Conservation (phyloP, 2,113 vertebrate species). For the Casuarius casuarius region DNA sequence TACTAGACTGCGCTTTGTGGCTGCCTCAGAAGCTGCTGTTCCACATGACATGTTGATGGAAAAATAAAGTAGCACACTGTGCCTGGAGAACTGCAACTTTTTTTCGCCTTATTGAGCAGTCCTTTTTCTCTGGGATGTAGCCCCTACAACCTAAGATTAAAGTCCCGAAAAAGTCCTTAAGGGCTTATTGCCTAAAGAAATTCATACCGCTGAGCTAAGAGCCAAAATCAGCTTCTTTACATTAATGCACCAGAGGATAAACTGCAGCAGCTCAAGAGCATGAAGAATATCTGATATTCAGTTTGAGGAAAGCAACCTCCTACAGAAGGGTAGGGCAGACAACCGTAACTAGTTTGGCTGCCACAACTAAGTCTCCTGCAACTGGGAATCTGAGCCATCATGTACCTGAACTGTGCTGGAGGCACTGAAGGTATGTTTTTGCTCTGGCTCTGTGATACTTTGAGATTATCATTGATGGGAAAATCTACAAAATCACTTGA, state of each 20-base stretch:
- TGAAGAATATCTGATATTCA: not conserved
- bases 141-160: not conserved
- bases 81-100: not conserved
- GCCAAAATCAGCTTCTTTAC: not conserved
- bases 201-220: not conserved
- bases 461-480: not conserved
- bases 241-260: not conserved
- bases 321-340: not conserved
- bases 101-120: not conserved
- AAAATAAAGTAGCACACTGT: not conserved
- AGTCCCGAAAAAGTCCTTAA: not conserved
- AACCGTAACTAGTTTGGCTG: rapidly evolving
- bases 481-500: not conserved
- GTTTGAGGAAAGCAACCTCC: not conserved
- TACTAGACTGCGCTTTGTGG: not conserved
- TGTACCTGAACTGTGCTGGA: rapidly evolving
- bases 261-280: not conserved
- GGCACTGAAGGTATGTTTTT: not conserved
- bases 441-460: rapidly evolving
- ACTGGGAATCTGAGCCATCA: not conserved
- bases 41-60: not conserved
- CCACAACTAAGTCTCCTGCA: not conserved
- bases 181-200: not conserved
- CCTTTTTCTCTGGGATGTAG: not conserved
- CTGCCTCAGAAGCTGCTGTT: not conserved